Evolutionary conservation across 1,140 invertebrate species (phyloP), one percentile per base, ranked within the genome.

Genomic region (Drosophila parvula): DNA sequence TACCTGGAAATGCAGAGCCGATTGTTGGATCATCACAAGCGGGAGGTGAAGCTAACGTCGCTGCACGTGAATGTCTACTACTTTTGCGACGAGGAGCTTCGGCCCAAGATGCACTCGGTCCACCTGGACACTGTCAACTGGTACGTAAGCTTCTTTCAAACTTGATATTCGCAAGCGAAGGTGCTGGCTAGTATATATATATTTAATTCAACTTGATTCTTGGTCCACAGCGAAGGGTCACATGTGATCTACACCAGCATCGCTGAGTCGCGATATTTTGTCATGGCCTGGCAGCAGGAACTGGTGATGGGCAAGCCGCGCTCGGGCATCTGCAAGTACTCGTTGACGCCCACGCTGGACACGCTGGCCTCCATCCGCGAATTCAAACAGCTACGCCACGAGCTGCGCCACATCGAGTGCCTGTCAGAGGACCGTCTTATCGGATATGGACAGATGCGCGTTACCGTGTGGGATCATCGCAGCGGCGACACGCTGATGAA

Each of bases 391-490:
- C 56, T 92, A 45, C 76, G 83, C 8, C 86, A 92, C 62, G 80
- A 78, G 22, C 70, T 92, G 9, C 59, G 58, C 4, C 79, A 89
- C 48, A 77, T 92, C 43, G 86, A 92, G 58, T 90, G 89, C 62
- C 27, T 90, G 18, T 81, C 70, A 43, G 91, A 92, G 48, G 91
- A 92, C 44, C 85, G 89, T 8, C 45, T 92, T 7, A 82, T 92
- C 47, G 91, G 91, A 6, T 92, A 91, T 41, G 91, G 91, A 0
- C 58, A 61, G 16, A 74, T 78, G 10, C 86, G 82, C 0, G 58
- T 92, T 14, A 92, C 91, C 0, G 76, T 92, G 41, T 92, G 91
- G 91, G 91, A 92, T 65, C 91, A 92, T 77, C 90, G 86, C 41
- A 92, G 91, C 16, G 91, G 91, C 4, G 91, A 92, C 55, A 86